phyloP scores from a whole-genome alignment of 2,113 vertebrate genomes.

The Cygnus atratus region DNA sequence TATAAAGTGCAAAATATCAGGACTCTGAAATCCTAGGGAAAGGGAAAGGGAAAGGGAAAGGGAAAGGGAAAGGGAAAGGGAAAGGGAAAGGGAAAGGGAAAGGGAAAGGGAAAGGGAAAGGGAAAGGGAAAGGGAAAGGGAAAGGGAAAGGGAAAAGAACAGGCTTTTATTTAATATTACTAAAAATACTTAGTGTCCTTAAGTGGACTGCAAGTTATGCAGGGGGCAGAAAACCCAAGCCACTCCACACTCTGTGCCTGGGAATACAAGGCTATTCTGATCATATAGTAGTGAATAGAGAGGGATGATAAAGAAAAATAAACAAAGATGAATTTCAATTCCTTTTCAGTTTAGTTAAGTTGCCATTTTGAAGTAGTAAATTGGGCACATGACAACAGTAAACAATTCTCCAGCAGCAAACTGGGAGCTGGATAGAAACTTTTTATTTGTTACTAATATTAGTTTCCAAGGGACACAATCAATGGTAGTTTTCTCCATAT shows the following conservation, averaged over 20 bases:
- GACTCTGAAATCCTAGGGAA: neutral
- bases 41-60: too few relatives aligned
- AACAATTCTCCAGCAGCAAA: neutral
- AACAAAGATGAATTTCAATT: neutral
- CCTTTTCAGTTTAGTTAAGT: neutral
- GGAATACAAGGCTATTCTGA: neutral
- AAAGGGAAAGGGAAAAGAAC: neutral
- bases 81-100: too few relatives aligned
- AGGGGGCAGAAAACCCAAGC: neutral
- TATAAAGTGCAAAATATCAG: neutral
- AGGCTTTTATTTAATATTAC: neutral
- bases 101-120: too few relatives aligned
- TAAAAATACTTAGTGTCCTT: neutral
- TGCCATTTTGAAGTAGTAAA: neutral
- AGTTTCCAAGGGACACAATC: neutral
- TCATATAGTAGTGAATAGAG: neutral
- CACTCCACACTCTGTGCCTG: neutral
- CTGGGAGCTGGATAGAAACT: neutral
- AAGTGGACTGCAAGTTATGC: neutral
- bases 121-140: too few relatives aligned
- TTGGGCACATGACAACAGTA: neutral
- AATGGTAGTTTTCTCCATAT: neutral
- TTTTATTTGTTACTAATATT: neutral
- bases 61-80: too few relatives aligned
- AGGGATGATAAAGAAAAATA: neutral